Evolutionary conservation across 2,113 vertebrate genomes (phyloP).

Genomic region (Lepus americanus): DNA sequence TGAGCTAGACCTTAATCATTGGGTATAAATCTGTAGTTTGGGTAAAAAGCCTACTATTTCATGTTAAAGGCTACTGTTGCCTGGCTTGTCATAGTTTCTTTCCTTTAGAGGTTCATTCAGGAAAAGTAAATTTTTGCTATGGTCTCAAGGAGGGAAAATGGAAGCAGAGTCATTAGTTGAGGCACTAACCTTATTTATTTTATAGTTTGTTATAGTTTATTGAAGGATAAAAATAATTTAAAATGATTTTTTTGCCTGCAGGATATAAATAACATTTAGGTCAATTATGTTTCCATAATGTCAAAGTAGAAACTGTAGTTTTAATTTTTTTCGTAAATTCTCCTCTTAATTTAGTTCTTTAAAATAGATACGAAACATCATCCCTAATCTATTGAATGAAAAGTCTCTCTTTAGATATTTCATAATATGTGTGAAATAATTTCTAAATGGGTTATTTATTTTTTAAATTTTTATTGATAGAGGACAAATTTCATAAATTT

Average conservation of each 20-base stretch:
- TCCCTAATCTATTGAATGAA: neutral
- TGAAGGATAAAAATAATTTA: constrained; percentile 69
- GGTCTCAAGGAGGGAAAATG: neutral
- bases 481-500: too few relatives aligned
- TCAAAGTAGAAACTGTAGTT: neutral
- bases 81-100: neutral
- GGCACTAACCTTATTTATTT: neutral
- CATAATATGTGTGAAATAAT: constrained; percentile 1
- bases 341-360: neutral
- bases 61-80: neutral
- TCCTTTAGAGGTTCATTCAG: constrained; percentile 8
- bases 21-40: neutral
- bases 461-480: too few relatives aligned
- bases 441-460: neutral
- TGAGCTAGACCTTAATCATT: neutral
- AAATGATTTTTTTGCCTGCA: constrained; percentile 46
- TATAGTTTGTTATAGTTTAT: constrained; percentile 62
- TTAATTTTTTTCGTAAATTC: neutral
- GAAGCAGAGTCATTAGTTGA: neutral
- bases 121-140: neutral
- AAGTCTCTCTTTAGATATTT: neutral
- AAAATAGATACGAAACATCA: neutral
- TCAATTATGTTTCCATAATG: neutral
- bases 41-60: neutral
- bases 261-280: neutral